Base-by-base conservation (phyloP, 2,888 invertebrate genomes). In the Metalampra italica region DNA sequence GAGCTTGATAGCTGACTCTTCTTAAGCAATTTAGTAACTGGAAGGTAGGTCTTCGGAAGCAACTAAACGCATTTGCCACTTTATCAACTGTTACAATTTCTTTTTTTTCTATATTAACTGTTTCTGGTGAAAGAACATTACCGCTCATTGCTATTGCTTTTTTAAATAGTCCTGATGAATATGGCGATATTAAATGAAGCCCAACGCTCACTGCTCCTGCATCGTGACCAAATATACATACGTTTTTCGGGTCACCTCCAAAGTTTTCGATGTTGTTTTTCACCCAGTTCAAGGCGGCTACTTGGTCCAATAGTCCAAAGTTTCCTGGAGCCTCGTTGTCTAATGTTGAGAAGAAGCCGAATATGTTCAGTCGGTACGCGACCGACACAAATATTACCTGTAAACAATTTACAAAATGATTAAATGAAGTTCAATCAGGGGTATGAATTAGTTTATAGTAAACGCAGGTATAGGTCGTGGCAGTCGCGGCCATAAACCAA, bases 61-160 rank as follows among this genome's bases (percentile, higher is more conserved):
- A 96, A 11, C 92, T 92, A 67, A 94, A 95, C 4, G 91, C 91
- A 39, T 79, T 91, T 0, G 93, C 91, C 3, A 95, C 84, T 59
- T 90, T 90, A 56, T 94, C 93, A 2, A 95, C 86, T 0, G 93
- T 88, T 0, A 86, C 72, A 9, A 91, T 71, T 71, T 93, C 94
- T 56, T 92, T 91, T 54, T 91, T 84, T 0, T 93, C 92, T 45
- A 90, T 90, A 51, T 92, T 91, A 0, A 95, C 92, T 1, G 92
- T 91, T 3, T 90, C 88, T 34, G 92, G 90, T 29, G 91, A 90
- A 5, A 95, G 76, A 0, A 93, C 92, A 64, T 93, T 95, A 0
- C 95, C 95, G 55, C 96, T 95, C 95, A 96, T 95, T 11, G 93
- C 92, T 45, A 96, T 95, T 0, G 94, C 95, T 74, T 94, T 91